These are phyloP conservation scores for Drosophila pruinosa DNA, from an alignment of 1,140 invertebrate species.

Conservation along the genomic window DNA sequence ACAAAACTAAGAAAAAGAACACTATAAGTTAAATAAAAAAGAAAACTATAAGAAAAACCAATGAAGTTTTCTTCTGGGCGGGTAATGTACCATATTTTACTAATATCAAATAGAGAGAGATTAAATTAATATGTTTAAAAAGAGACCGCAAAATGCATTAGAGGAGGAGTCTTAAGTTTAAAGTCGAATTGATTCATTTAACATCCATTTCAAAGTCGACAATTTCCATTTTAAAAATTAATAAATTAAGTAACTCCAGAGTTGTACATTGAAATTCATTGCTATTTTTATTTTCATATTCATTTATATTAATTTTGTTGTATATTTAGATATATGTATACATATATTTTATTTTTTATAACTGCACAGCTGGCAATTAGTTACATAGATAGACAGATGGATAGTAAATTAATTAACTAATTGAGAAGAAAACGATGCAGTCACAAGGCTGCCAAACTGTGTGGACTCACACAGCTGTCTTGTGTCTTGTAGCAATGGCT, in stretches of 20 bases:
- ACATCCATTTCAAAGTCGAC: not conserved
- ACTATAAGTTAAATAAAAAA: constrained; percentile 71
- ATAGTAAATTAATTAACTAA: constrained; percentile 15
- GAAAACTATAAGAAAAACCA: constrained; percentile 28
- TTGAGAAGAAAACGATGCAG: constrained; percentile 16
- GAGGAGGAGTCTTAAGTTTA: no score
- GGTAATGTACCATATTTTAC: no score
- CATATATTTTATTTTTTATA: constrained; percentile 29
- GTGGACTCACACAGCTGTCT: not conserved
- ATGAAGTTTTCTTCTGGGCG: not conserved
- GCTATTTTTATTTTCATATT: constrained; percentile 49
- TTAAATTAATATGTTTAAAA: no score
- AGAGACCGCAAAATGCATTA: no score
- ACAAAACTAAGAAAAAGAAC: constrained; percentile 35
- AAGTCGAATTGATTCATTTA: no score
- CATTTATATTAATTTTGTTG: constrained; percentile 21
- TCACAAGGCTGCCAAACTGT: constrained; percentile 13
- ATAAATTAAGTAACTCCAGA: not conserved
- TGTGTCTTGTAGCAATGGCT: no score
- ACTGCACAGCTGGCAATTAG: constrained; percentile 37
- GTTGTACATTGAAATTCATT: constrained; percentile 64
- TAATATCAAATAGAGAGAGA: no score
- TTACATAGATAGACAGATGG: constrained; percentile 6
- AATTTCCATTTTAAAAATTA: not conserved
- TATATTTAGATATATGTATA: constrained; percentile 38